Percentiles rank a stretch among this genome's conserved stretches.
phyloP scores from a whole-genome alignment of 2,888 invertebrate genomes.

The Cephonodes hylas region DNA sequence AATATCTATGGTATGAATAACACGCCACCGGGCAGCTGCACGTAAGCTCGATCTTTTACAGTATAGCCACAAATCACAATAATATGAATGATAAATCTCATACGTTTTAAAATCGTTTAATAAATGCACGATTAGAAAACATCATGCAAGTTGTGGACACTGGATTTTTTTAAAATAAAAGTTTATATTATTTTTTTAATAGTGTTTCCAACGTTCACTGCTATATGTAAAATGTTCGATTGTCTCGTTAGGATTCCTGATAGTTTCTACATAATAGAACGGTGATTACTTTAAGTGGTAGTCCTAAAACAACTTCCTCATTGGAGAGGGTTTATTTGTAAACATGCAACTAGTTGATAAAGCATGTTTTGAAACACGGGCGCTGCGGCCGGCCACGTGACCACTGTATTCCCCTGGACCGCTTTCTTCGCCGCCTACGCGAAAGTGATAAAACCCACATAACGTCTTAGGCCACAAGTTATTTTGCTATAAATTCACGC shows the following conservation, averaged over 20 bases:
- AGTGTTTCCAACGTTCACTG: not conserved
- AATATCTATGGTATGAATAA: not conserved
- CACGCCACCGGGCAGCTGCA: not conserved
- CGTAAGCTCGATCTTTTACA: not conserved
- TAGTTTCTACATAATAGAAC: not conserved
- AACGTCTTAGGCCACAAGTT: not conserved
- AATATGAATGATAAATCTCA: too few species aligned
- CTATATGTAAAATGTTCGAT: not conserved
- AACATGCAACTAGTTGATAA: conserved; percentile 56
- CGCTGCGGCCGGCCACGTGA: conserved; percentile 49
- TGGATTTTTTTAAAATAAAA: not conserved
- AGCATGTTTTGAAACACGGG: conserved; percentile 60
- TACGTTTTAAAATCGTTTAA: not conserved
- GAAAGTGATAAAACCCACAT: not conserved
- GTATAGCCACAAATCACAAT: not conserved
- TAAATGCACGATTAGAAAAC: not conserved
- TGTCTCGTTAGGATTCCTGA: not conserved
- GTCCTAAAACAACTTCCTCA: conserved; percentile 42
- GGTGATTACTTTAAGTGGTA: conserved; percentile 12
- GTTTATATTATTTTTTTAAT: not conserved
- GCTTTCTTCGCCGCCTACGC: conserved; percentile 16
- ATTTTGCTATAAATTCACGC: not conserved
- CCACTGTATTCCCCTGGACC: conserved; percentile 18
- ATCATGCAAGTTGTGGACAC: not conserved
- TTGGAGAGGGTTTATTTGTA: conserved; percentile 54